Evolutionary conservation across 30 jellyfish, hydroid and myxozoan genomes (phyloP), one percentile per base, ranked within the genome.

Genomic region (Turritopsis rubra): DNA sequence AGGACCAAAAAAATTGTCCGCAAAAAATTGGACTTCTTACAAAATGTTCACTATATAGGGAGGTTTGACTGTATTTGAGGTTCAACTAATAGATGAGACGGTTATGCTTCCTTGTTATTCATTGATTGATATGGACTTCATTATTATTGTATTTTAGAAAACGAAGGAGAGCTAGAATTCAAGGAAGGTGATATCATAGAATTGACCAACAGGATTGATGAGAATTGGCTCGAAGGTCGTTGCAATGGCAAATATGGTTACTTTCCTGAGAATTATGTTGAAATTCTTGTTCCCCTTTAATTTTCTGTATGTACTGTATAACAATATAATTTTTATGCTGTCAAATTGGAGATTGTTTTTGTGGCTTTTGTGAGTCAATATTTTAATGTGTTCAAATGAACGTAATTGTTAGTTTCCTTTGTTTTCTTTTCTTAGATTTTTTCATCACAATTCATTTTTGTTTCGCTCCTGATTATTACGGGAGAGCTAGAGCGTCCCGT

Each of bases 211-310:
- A 96, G 95, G 81, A 85, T 93, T 31, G 99, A 93, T 72, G 99
- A 93, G 84, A 93, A 93, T 75, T 93, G 99, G 99, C 71, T 81
- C 18, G 99, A 93, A 81, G 99, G 99, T 22, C 70, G 89, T 1
- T 29, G 83, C 53, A 81, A 93, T 75, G 99, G 99, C 16, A 81
- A 85, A 78, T 21, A 74, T 21, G 99, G 99, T 25, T 93, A 76
- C 87, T 93, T 93, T 31, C 99, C 99, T 21, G 94, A 85, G 18
- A 93, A 93, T 80, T 93, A 93, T 73, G 99, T 93, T 41, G 99
- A 93, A 53, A 88, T 93, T 25, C 74, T 93, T 21, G 99, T 93
- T 0, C 99, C 99, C 54, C 75, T 93, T 85, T 87, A 85, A 75
- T 53, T 26, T 22, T 8, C 28, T 23, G 21, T 22, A 9, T 68